A percentile compares a stretch with the other conserved stretches of the same genome.
Conservation (phyloP, 2,888 invertebrate species). For the Linyphia triangularis region DNA sequence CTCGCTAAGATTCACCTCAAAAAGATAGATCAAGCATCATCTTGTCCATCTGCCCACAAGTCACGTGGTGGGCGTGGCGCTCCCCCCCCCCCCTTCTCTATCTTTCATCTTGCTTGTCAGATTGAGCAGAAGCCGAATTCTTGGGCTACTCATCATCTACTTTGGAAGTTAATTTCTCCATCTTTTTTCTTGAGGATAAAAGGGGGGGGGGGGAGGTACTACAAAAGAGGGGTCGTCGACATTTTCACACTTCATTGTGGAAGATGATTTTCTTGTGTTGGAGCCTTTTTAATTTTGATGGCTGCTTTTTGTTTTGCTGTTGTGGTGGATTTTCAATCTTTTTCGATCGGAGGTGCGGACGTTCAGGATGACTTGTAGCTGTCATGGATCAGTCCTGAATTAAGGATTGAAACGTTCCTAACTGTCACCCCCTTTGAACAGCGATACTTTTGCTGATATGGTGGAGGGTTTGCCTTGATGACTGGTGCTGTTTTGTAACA, state of each 20-base stretch:
- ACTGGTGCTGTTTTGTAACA: background rate
- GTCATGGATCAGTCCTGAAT: background rate
- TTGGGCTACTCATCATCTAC: slow-evolving; percentile 25
- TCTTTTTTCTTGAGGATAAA: background rate
- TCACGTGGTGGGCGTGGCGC: slow-evolving; percentile 38
- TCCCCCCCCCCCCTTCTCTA: slow-evolving; percentile 23
- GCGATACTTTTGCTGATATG: background rate
- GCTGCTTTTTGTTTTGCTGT: background rate
- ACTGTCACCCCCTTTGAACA: background rate
- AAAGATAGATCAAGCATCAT: background rate
- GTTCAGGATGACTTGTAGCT: background rate
- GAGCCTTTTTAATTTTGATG: background rate
- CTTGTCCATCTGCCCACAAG: slow-evolving; percentile 52
- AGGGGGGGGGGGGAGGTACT: background rate
- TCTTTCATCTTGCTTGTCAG: slow-evolving; percentile 41
- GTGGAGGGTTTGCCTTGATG: background rate
- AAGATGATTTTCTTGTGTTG: background rate
- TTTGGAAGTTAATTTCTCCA: slow-evolving; percentile 23
- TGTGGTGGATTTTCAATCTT: slow-evolving; percentile 26
- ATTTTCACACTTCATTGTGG: slow-evolving; percentile 60
- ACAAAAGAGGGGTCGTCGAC: slow-evolving; percentile 44
- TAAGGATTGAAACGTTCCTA: slow-evolving; percentile 26
- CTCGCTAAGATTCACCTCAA: slow-evolving; percentile 4
- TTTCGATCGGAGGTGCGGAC: slow-evolving; percentile 20
- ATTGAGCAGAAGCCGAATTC: slow-evolving; percentile 58